These are phyloP conservation scores for Procambarus clarkii DNA, from an alignment of 1,140 invertebrate genomes.

Conservation along the genomic window DNA sequence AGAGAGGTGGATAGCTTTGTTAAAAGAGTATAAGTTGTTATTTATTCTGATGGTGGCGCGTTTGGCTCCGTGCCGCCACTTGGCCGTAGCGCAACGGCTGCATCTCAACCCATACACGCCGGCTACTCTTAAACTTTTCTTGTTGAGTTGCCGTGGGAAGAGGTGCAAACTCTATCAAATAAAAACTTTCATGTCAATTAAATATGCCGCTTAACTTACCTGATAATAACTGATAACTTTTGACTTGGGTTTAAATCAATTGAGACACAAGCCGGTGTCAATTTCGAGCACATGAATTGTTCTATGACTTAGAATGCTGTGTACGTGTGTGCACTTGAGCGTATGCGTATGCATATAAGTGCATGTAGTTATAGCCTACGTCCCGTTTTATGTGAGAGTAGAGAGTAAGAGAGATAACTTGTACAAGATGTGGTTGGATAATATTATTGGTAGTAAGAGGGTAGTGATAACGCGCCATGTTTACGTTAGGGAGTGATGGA, in stretches of 20 bases:
- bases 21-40: background rate
- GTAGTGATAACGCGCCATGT: background rate
- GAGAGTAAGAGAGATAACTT: background rate
- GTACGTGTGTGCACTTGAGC: conserved; percentile 49
- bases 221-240: background rate
- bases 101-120: conserved; percentile 49
- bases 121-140: background rate
- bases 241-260: background rate
- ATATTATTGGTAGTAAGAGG: no score
- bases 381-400: background rate
- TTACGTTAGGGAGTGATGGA: background rate
- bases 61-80: conserved; percentile 59
- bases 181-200: background rate
- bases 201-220: background rate
- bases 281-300: conserved; percentile 10
- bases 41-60: conserved; percentile 44
- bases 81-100: conserved; percentile 50
- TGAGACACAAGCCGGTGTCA: conserved; percentile 20
- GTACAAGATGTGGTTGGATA: no score
- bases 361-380: background rate
- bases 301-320: conserved; percentile 53
- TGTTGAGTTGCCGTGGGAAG: background rate
- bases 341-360: conserved; percentile 40
- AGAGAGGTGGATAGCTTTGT: background rate
- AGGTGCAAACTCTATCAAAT: background rate